These are phyloP conservation scores for Manis crassicaudata DNA, from an alignment of 2,797 vertebrate species.

Conservation along the genomic window DNA sequence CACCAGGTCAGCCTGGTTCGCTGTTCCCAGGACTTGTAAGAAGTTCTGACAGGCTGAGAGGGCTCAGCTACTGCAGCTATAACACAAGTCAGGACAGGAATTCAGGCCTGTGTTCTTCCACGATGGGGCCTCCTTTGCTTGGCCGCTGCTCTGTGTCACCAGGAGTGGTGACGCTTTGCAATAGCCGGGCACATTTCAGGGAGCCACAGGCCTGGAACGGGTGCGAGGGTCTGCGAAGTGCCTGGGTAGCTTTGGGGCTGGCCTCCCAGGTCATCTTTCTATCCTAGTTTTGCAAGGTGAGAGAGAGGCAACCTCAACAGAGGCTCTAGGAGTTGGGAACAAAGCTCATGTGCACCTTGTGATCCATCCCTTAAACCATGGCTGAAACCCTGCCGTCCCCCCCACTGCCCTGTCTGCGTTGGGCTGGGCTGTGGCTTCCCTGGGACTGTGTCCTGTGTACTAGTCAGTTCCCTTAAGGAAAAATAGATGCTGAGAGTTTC, in stretches of 20 bases:
- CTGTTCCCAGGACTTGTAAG: background rate
- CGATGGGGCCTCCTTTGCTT: background rate
- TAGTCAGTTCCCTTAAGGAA: background rate
- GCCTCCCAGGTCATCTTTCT: background rate
- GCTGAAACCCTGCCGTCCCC: background rate
- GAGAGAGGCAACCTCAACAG: background rate
- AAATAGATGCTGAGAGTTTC: constrained; percentile 24
- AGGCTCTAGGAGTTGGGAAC: background rate
- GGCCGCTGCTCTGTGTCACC: background rate
- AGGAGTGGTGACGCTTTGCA: background rate
- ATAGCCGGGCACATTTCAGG: background rate
- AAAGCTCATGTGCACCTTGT: background rate
- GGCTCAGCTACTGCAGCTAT: background rate
- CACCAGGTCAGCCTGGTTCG: no score
- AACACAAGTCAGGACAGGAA: background rate
- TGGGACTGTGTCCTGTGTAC: background rate
- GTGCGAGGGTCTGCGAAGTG: fast-evolving
- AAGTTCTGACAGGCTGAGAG: background rate
- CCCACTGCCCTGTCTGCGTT: background rate
- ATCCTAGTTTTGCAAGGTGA: background rate
- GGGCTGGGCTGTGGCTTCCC: background rate
- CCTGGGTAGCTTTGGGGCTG: background rate
- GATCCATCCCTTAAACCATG: background rate
- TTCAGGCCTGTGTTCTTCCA: background rate
- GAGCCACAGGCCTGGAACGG: background rate